These are phyloP conservation scores for Andricus quercusramuli DNA, from an alignment of 2,888 invertebrate genomes.

Conservation along the genomic window DNA sequence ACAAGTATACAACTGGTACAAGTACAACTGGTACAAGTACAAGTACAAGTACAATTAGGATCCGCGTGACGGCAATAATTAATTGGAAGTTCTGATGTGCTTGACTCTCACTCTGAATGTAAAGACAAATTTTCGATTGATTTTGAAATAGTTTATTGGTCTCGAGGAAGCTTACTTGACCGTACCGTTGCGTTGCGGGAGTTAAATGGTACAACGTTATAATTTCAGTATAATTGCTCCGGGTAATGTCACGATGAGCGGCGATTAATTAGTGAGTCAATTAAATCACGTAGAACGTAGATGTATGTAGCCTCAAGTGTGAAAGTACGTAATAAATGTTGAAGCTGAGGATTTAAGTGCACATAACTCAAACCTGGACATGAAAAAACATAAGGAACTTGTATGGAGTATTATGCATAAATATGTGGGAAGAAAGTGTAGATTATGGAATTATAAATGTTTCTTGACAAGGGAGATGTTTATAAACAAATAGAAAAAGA, in stretches of 20 bases:
- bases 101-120: neutral
- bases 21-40: too few relatives aligned
- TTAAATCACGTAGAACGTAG: slow-evolving; percentile 58
- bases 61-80: slow-evolving; percentile 10
- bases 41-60: neutral
- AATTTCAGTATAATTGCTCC: slow-evolving; percentile 61
- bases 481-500: too few relatives aligned
- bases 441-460: neutral
- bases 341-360: slow-evolving; percentile 22
- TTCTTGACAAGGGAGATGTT: neutral
- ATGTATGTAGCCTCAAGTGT: slow-evolving; percentile 29
- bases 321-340: slow-evolving; percentile 34
- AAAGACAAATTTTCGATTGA: slow-evolving; percentile 35
- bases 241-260: slow-evolving; percentile 66
- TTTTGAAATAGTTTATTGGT: neutral
- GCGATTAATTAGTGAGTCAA: slow-evolving; percentile 65
- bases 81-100: neutral
- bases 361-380: slow-evolving; percentile 8
- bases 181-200: slow-evolving; percentile 39
- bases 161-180: slow-evolving; percentile 32
- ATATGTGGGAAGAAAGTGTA: neutral
- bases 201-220: slow-evolving; percentile 50
- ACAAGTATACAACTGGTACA: neutral
- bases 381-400: neutral
- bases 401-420: neutral